Base-by-base conservation (phyloP, 2,113 vertebrate genomes). In the Myanophis thanlyinensis region DNA sequence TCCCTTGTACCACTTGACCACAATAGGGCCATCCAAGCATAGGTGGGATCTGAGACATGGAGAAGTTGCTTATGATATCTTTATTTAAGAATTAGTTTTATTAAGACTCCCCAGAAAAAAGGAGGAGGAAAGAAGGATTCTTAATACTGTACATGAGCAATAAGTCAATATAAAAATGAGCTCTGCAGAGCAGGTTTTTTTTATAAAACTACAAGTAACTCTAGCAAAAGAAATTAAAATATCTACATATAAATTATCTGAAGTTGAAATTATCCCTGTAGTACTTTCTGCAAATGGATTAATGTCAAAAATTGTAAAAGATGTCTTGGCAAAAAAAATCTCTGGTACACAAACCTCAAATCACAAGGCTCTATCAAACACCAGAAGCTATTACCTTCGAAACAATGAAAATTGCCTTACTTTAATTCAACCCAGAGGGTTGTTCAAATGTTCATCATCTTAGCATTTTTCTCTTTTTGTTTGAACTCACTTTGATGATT, bases 161-260 rank as follows among this genome's bases (percentile, higher is more conserved):
- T 35, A 22, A 44, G 22, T 53, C 67, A 80, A 40, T 44, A 89
- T 89, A 59, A 85, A 89, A 54, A 86, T 47, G 23, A 89, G 46
- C 88, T 80, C 73, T 51, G 53, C 7, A 85, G 40, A 89, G 53
- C 92, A 89, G 88, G 85, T 40, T 92, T 92, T 88, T 25, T 89
- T 85, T 62, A 85, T 86, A 89, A 90, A 92, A 92, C 73, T 85
- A 85, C 22, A 25, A 35, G 52, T 73, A 52, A 40, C 35, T 9
- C 46, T 89, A 25, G 73, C 52, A 85, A 89, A 89, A 46, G 52
- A 92, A 92, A 92, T 92, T 92, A 92, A 92, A 92, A 90, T 90
- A 92, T 90, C 92, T 92, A 62, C 88, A 92, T 89, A 92, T 92
- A 85, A 92, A 92, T 92, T 92, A 92, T 92, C 92, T 86, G 53